Evolutionary conservation across 2,113 vertebrate genomes (phyloP).

Genomic region (Copsychus sechellarum): DNA sequence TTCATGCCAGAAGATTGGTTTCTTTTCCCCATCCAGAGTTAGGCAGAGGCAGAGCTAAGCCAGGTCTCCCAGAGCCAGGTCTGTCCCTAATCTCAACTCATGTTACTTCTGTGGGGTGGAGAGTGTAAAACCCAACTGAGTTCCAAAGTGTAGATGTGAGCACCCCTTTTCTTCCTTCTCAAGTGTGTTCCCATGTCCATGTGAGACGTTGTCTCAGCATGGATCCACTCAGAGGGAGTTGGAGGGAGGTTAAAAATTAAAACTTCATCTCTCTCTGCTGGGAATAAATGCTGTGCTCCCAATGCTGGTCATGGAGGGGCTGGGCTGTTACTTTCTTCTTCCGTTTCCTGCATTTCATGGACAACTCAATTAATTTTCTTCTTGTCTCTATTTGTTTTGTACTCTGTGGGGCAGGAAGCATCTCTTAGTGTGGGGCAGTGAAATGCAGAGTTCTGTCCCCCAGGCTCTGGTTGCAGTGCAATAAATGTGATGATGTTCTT

Average conservation of each 20-base stretch:
- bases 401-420: neutral
- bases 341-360: neutral
- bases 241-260: neutral
- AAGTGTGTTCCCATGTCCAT: neutral
- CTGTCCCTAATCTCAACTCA: accelerated
- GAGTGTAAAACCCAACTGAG: neutral
- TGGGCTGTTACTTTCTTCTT: neutral
- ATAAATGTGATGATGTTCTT: neutral
- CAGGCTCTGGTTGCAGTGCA: neutral
- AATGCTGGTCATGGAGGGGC: accelerated
- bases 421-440: neutral
- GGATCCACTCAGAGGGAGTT: neutral
- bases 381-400: accelerated
- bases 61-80: neutral
- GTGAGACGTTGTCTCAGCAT: accelerated
- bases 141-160: neutral
- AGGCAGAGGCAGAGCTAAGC: neutral
- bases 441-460: neutral
- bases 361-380: neutral
- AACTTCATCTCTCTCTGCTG: neutral
- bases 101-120: neutral
- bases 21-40: neutral
- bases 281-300: neutral
- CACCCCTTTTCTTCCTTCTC: neutral
- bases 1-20: neutral